Evolutionary conservation across 2,797 vertebrate species (phyloP).

Genomic region (Sebastes vulpes): DNA sequence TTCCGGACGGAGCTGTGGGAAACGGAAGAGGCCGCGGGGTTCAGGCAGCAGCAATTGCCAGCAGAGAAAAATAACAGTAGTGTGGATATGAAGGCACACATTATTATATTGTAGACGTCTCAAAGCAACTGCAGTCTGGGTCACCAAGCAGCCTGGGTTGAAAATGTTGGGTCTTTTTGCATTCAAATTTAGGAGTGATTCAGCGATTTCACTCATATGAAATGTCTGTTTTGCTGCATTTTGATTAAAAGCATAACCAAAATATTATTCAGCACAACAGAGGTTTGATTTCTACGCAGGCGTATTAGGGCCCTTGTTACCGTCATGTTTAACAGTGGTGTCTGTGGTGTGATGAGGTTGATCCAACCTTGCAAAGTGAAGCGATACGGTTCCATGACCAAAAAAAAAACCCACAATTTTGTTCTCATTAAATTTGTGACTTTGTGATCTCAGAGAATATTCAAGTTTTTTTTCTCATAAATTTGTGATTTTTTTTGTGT

Average conservation of each 20-base stretch:
- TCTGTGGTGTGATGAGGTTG: neutral
- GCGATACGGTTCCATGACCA: neutral
- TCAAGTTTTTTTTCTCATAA: neutral
- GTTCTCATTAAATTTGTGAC: neutral
- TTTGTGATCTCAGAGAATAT: neutral
- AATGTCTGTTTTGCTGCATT: neutral
- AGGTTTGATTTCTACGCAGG: neutral
- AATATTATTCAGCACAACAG: constrained; percentile 2
- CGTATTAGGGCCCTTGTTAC: neutral
- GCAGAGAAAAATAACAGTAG: constrained; percentile 58
- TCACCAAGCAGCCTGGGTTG: constrained; percentile 26
- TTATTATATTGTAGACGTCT: constrained; percentile 43
- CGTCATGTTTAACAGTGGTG: too few species aligned
- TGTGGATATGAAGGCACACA: constrained; percentile 53
- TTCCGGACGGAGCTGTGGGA: constrained; percentile 64
- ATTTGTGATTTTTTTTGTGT: neutral
- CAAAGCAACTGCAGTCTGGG: constrained; percentile 34
- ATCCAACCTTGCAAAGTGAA: neutral
- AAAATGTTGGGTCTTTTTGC: neutral
- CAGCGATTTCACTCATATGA: neutral
- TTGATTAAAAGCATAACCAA: constrained; percentile 3
- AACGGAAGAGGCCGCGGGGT: constrained; percentile 64
- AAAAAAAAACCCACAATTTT: neutral
- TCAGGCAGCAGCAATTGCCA: constrained; percentile 64
- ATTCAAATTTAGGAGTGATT: constrained; percentile 20